phyloP scores from a whole-genome alignment of 2,888 invertebrate genomes.

The Leucophora obtusa region DNA sequence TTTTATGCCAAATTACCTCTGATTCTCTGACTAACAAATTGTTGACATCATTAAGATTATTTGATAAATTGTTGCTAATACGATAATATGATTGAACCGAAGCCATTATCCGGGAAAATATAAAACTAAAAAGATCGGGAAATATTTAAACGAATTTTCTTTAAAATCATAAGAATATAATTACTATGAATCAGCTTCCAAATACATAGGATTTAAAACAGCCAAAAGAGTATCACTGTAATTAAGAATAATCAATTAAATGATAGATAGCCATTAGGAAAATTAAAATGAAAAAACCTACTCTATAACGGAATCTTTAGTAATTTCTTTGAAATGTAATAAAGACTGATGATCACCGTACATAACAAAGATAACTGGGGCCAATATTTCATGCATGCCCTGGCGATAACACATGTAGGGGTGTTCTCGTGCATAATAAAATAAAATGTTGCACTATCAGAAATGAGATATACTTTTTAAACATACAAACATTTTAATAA shows the following conservation, averaged over 20 bases:
- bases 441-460: constrained; percentile 81
- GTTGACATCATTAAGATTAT: constrained; percentile 71
- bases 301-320: constrained; percentile 73
- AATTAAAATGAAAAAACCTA: constrained; percentile 62
- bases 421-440: constrained; percentile 84
- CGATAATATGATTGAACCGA: constrained; percentile 83
- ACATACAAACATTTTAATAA: neutral
- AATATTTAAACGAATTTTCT: neutral
- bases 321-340: constrained; percentile 81
- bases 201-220: constrained; percentile 83
- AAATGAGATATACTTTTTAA: neutral
- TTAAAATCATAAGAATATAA: neutral
- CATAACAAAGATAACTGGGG: constrained; percentile 87
- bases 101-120: constrained; percentile 83
- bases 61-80: constrained; percentile 81
- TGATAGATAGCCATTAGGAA: neutral
- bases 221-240: constrained; percentile 83
- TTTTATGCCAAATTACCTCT: constrained; percentile 66
- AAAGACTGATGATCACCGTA: constrained; percentile 86
- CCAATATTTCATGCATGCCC: constrained; percentile 93
- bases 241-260: constrained; percentile 61
- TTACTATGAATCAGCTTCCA: constrained; percentile 91
- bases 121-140: constrained; percentile 78
- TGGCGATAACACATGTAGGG: constrained; percentile 87
- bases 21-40: constrained; percentile 79